Conservation (phyloP, 2,888 invertebrate species). For the Portevinia maculata region DNA sequence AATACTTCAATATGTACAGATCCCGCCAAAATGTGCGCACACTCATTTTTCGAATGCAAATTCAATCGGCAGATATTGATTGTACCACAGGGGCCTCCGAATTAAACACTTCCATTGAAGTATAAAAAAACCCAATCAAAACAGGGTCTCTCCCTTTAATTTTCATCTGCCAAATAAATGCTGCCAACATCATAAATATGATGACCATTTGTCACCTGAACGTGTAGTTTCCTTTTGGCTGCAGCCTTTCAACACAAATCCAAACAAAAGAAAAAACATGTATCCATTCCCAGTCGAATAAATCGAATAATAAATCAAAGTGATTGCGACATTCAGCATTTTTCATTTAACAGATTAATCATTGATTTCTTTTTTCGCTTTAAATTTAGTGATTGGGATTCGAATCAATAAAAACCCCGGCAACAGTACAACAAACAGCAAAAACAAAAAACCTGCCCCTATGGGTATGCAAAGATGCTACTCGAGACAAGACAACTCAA, state of each 20-base stretch:
- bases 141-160: no score
- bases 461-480: slow-evolving; percentile 5
- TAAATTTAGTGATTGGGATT: slow-evolving; percentile 5
- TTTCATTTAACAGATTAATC: slow-evolving; percentile 59
- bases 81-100: background rate
- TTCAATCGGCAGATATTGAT: background rate
- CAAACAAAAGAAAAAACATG: slow-evolving; percentile 57
- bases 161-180: slow-evolving; percentile 20
- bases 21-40: no score
- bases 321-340: slow-evolving; percentile 61
- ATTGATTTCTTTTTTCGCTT: background rate
- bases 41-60: background rate
- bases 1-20: no score
- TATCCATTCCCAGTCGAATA: slow-evolving; percentile 61
- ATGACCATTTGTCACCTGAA: slow-evolving; percentile 30
- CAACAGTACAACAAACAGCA: background rate
- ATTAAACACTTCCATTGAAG: background rate
- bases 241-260: slow-evolving; percentile 28
- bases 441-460: slow-evolving; percentile 22
- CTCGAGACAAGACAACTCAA: no score
- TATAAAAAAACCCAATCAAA: background rate
- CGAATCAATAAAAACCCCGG: slow-evolving; percentile 21
- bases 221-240: background rate
- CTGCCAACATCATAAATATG: slow-evolving; percentile 29
- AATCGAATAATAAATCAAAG: slow-evolving; percentile 64